A percentile compares a stretch with the other conserved stretches of the same genome.
These are phyloP conservation scores for Pterostichus madidus DNA, from an alignment of 2,888 invertebrate species.

Conservation along the genomic window DNA sequence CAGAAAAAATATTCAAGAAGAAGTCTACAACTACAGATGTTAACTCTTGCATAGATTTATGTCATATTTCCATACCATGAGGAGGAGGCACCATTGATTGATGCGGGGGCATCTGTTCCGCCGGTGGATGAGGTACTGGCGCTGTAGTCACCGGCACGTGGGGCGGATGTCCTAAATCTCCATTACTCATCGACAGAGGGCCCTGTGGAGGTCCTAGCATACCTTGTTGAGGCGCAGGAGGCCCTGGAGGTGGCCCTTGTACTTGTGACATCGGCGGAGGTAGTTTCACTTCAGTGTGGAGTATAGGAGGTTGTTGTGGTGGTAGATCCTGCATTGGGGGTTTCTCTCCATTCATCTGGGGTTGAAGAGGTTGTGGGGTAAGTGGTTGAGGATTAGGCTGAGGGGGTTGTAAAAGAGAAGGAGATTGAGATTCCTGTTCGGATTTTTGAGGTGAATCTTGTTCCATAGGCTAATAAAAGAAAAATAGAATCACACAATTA, in stretches of 20 bases:
- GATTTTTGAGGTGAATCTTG: slow-evolving; percentile 56
- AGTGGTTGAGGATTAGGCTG: slow-evolving; percentile 66
- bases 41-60: too few relatives aligned
- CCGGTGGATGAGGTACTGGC: background rate
- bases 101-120: slow-evolving; percentile 12
- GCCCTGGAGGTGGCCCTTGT: slow-evolving; percentile 66
- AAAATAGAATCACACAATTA: background rate
- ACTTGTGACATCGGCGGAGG: slow-evolving; percentile 45
- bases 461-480: slow-evolving; percentile 68
- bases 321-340: slow-evolving; percentile 63
- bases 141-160: too few relatives aligned
- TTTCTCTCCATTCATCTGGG: slow-evolving; percentile 59
- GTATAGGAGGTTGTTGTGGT: slow-evolving; percentile 68
- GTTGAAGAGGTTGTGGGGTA: slow-evolving; percentile 70
- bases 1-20: too few relatives aligned
- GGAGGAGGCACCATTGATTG: slow-evolving; percentile 69
- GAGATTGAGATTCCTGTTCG: background rate
- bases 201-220: background rate
- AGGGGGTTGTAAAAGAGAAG: slow-evolving; percentile 56
- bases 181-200: slow-evolving; percentile 19
- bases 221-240: slow-evolving; percentile 15
- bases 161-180: slow-evolving; percentile 1
- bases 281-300: slow-evolving; percentile 53
- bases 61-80: slow-evolving; percentile 41
- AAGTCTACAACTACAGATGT: too few relatives aligned